phyloP scores from a whole-genome alignment of 37 sponge, comb jelly and placozoan genomes.

The Agelas oroides region DNA sequence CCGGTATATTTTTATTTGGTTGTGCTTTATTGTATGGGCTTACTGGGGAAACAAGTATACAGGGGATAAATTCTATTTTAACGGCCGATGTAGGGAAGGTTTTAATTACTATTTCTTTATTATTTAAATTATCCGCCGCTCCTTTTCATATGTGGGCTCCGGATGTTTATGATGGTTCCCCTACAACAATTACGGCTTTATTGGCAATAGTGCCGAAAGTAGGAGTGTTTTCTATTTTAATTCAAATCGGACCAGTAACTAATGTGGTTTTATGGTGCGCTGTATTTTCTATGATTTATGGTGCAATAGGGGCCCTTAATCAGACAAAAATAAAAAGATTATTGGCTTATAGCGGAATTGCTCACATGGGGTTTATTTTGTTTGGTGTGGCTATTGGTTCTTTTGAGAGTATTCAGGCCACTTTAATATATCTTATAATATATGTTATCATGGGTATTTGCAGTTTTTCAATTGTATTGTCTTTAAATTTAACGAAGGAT shows the following conservation, averaged over 20 bases:
- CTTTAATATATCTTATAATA: conserved; percentile 74
- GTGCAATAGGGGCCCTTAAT: conserved; percentile 82
- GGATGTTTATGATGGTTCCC: conserved; percentile 83
- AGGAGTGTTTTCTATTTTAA: conserved; percentile 67
- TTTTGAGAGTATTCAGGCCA: conserved; percentile 76
- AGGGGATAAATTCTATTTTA: conserved; percentile 47
- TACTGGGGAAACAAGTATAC: conserved; percentile 68
- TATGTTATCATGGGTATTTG: conserved; percentile 82
- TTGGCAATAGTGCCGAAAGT: conserved; percentile 72
- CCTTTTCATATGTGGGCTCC: conserved; percentile 88
- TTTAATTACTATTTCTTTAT: conserved; percentile 69
- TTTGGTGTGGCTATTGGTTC: conserved; percentile 73
- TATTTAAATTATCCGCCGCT: conserved; percentile 70
- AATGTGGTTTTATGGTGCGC: conserved; percentile 73
- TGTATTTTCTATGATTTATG: conserved; percentile 68
- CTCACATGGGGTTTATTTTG: conserved; percentile 82
- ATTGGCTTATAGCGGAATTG: conserved; percentile 85
- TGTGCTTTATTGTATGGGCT: conserved; percentile 66
- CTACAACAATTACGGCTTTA: conserved; percentile 59
- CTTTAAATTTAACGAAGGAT: conserved; percentile 52
- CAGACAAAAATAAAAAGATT: conserved; percentile 79
- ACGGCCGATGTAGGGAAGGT: conserved; percentile 40
- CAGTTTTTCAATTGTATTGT: conserved; percentile 74
- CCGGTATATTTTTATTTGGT: conserved; percentile 77
- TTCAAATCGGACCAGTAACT: conserved; percentile 61